Conservation (phyloP, 2,888 invertebrate species). For the Artemia sp. region DNA sequence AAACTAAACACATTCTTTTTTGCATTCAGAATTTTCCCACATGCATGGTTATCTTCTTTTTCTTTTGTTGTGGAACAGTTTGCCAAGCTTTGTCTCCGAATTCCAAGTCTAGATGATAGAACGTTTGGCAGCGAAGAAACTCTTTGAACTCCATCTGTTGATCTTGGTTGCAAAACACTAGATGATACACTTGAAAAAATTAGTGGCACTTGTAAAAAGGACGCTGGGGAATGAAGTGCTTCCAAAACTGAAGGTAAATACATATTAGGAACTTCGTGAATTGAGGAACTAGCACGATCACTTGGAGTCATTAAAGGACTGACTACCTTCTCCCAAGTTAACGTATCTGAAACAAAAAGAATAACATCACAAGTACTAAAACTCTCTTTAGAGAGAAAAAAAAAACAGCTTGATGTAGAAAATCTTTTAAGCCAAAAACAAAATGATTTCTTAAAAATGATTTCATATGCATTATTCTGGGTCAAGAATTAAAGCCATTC, state of each 20-base stretch:
- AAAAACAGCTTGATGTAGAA: no score
- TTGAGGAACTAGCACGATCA: slow-evolving; percentile 1
- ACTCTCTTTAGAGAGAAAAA: no score
- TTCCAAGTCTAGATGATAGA: background rate
- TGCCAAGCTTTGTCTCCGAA: background rate
- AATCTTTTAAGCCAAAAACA: no score
- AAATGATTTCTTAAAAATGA: no score
- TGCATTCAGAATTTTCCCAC: no score
- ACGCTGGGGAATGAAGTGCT: slow-evolving; percentile 6
- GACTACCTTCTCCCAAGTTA: slow-evolving; percentile 11
- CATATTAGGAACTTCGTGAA: background rate
- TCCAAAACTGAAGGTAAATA: slow-evolving; percentile 3
- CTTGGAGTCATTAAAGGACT: background rate
- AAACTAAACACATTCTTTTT: no score
- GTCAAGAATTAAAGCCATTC: no score
- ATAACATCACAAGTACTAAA: no score
- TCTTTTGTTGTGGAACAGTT: no score
- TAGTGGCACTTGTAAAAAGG: background rate
- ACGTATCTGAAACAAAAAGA: background rate
- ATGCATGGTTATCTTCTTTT: no score
- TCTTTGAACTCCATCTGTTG: background rate
- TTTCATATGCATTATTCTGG: no score
- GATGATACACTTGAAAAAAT: background rate
- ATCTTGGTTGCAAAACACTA: background rate
- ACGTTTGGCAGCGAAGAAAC: slow-evolving; percentile 2